A percentile compares a stretch with the other conserved stretches of the same genome.
Conservation (phyloP, 2,888 invertebrate species). For the Perizoma flavofasciatum region DNA sequence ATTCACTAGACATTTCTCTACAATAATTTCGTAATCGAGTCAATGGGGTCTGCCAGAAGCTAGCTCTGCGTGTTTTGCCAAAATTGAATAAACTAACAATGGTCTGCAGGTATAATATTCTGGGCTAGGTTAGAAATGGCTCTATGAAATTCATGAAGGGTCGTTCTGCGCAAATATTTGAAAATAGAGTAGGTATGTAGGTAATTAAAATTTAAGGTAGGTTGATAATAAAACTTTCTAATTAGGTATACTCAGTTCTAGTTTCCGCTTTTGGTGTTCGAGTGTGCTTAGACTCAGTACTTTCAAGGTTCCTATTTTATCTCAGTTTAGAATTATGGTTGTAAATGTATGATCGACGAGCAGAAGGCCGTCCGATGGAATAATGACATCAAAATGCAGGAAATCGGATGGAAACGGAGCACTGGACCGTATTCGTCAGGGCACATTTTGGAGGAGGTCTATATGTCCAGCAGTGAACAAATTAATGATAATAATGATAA, state of each 20-base stretch:
- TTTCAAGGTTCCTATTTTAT: no score
- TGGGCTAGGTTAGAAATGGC: slow-evolving; percentile 7
- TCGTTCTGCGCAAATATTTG: background rate
- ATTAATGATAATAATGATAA: no score
- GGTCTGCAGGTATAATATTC: slow-evolving; percentile 19
- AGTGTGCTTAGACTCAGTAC: background rate
- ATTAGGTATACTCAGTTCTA: background rate
- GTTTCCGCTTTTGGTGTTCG: background rate
- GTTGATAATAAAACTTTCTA: background rate
- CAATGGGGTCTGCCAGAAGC: slow-evolving; percentile 18
- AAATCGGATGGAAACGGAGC: no score
- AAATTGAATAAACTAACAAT: slow-evolving; percentile 22
- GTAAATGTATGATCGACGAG: no score
- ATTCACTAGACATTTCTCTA: slow-evolving; percentile 14
- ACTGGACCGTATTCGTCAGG: no score
- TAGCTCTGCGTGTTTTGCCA: slow-evolving; percentile 3
- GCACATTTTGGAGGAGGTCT: no score
- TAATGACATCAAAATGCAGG: no score
- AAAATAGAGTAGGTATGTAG: no score
- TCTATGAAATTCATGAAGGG: slow-evolving; percentile 6
- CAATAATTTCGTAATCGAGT: slow-evolving; percentile 24
- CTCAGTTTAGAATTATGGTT: no score
- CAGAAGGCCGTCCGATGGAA: no score
- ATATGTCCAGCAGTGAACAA: no score
- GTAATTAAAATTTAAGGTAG: no score